Evolutionary conservation across 2,888 invertebrate species (phyloP).

Genomic region (Acanthosepion lycidas): DNA sequence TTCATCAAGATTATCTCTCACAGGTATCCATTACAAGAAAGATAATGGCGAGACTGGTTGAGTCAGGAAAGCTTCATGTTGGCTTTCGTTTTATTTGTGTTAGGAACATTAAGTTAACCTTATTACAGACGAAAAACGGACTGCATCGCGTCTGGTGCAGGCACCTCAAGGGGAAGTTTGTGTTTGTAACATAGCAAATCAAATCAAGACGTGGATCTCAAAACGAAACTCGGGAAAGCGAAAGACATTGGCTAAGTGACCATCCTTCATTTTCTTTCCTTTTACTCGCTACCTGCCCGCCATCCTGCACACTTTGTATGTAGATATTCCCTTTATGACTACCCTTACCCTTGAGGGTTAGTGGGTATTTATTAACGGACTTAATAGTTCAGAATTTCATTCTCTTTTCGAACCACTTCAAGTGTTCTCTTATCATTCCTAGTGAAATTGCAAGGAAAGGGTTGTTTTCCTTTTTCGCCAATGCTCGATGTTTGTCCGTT

Average conservation of each 20-base stretch:
- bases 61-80: background rate
- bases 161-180: slow-evolving; percentile 20
- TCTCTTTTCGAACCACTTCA: background rate
- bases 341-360: background rate
- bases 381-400: background rate
- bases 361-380: background rate
- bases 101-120: slow-evolving; percentile 8
- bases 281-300: background rate
- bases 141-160: background rate
- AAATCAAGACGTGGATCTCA: background rate
- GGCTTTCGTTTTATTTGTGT: background rate
- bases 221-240: background rate
- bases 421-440: background rate
- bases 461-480: too few species aligned
- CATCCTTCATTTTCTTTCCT: background rate
- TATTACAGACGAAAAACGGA: background rate
- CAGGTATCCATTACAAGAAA: background rate
- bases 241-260: slow-evolving; percentile 2
- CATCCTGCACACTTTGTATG: background rate
- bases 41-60: background rate
- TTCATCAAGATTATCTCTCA: background rate
- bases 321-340: background rate
- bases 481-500: too few species aligned
- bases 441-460: background rate
- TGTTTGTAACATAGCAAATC: background rate